Conservation (phyloP, 2,797 vertebrate genomes). For the Peromyscus nudipes region DNA sequence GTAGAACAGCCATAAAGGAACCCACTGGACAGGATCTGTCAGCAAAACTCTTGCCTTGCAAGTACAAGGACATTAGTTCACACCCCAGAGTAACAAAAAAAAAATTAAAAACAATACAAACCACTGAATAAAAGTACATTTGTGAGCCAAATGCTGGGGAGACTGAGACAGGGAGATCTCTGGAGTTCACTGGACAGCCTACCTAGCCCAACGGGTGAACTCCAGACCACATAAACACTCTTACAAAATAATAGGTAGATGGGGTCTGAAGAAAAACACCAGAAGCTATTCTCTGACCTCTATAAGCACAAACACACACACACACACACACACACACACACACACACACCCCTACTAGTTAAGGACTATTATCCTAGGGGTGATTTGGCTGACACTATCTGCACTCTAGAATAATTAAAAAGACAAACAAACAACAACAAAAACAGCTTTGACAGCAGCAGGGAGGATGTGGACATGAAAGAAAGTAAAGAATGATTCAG, state of each 20-base stretch:
- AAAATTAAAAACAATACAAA: neutral
- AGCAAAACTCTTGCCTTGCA: neutral
- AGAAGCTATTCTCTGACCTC: neutral
- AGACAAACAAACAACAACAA: neutral
- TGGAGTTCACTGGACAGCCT: neutral
- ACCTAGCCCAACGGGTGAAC: neutral
- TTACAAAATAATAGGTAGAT: neutral
- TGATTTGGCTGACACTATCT: neutral
- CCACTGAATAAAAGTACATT: neutral
- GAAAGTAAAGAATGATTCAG: neutral
- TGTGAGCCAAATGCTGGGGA: neutral
- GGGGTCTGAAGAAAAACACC: neutral
- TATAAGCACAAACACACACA: too few relatives aligned
- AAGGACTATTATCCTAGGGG: neutral
- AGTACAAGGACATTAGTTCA: neutral
- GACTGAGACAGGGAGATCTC: too few relatives aligned
- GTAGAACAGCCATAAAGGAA: neutral
- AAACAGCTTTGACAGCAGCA: neutral
- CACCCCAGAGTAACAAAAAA: neutral
- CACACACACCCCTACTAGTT: too few relatives aligned
- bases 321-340: too few relatives aligned
- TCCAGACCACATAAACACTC: neutral
- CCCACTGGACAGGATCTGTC: neutral
- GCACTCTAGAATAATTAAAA: neutral
- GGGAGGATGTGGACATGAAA: neutral